Evolutionary conservation across 1,140 invertebrate species (phyloP).

Genomic region (Scaptomyza pallida): DNA sequence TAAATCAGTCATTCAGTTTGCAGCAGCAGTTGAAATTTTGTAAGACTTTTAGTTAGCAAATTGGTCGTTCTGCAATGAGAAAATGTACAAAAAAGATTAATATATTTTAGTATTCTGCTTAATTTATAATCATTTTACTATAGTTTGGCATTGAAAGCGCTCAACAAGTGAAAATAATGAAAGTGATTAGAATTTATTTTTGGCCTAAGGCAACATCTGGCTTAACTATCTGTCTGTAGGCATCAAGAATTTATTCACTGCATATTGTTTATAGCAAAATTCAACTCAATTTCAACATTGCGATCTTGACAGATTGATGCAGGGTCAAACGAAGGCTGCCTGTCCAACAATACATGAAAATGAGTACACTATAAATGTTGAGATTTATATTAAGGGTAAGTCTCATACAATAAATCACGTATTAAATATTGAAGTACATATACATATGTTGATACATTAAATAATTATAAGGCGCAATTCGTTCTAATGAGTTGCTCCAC

Average conservation of each 20-base stretch:
- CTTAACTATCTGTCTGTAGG: not conserved
- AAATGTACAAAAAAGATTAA: constrained; percentile 1
- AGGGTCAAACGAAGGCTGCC: constrained; percentile 17
- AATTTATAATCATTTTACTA: not conserved
- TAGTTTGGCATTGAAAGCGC: constrained; percentile 28
- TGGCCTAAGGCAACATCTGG: constrained; percentile 9
- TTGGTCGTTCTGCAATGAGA: constrained; percentile 70
- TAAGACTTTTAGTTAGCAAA: constrained; percentile 73
- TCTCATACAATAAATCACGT: too few species aligned
- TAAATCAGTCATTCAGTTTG: constrained; percentile 78
- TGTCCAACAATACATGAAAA: constrained; percentile 14
- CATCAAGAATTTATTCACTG: too few species aligned
- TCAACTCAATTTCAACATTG: constrained; percentile 15
- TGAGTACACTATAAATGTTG: not conserved
- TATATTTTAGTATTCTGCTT: not conserved
- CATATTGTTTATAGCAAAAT: constrained; percentile 26
- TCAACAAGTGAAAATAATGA: constrained; percentile 45
- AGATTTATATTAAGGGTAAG: too few species aligned
- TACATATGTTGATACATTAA: too few species aligned
- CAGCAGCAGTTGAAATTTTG: constrained; percentile 69
- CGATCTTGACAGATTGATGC: constrained; percentile 46
- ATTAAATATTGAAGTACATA: too few species aligned
- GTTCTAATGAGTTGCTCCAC: constrained; percentile 24
- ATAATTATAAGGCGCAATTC: constrained; percentile 4
- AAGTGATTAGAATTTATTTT: not conserved